phyloP scores from a whole-genome alignment of 2,113 vertebrate genomes.

The Theristicus caerulescens region DNA sequence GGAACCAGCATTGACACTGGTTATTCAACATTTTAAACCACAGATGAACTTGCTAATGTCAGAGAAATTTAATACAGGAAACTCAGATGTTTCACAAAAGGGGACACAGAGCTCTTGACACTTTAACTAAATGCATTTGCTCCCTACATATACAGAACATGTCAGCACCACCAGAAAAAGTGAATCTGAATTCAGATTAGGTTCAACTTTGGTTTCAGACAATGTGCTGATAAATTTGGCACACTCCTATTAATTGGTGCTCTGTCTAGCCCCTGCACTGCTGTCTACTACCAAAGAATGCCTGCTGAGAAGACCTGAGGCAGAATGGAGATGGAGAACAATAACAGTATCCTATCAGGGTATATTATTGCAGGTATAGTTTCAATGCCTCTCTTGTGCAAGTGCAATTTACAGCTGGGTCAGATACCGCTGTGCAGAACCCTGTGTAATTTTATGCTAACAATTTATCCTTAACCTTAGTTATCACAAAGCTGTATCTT shows the following conservation, averaged over 20 bases:
- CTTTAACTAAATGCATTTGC: neutral
- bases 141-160: neutral
- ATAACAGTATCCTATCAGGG: neutral
- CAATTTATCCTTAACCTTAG: neutral
- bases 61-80: constrained; percentile 22
- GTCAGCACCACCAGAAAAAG: neutral
- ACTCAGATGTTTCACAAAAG: neutral
- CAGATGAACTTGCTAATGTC: neutral
- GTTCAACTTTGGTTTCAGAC: constrained; percentile 22
- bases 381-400: constrained; percentile 19
- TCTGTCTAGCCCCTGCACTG: neutral
- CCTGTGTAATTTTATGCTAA: neutral
- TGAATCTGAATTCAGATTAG: neutral
- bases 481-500: neutral
- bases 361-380: neutral
- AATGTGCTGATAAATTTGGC: neutral
- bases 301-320: constrained; percentile 18
- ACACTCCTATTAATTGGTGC: neutral
- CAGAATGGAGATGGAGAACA: constrained; percentile 19
- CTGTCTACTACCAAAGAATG: neutral
- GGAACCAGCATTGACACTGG: neutral
- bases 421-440: neutral
- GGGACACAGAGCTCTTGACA: neutral
- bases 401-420: constrained; percentile 21
- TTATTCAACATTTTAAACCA: neutral